Evolutionary conservation across 1,140 invertebrate genomes (phyloP).

Genomic region (Hylaeus anthracinus): DNA sequence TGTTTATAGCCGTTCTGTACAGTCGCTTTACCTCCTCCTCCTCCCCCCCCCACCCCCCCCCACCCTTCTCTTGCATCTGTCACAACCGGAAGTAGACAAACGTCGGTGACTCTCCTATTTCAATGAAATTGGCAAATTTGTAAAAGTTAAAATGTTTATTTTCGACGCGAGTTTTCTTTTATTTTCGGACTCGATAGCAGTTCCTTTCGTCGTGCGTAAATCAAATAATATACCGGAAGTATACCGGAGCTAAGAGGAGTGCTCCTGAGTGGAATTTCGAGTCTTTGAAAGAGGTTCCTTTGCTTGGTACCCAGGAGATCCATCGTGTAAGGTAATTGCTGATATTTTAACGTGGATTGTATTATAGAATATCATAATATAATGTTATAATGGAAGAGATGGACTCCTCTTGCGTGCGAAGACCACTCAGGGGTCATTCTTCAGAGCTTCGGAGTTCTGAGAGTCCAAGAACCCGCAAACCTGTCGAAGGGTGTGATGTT

Average conservation of each 20-base stretch:
- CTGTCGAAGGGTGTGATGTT: neutral
- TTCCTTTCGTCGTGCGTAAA: too few species aligned
- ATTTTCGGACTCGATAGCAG: neutral
- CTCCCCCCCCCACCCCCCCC: slow-evolving; percentile 6
- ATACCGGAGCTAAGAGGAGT: too few species aligned
- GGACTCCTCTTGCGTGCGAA: too few species aligned
- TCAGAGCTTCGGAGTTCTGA: neutral
- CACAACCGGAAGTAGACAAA: slow-evolving; percentile 5
- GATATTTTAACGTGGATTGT: too few species aligned
- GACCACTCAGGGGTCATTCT: neutral
- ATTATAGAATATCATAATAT: too few species aligned
- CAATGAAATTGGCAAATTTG: slow-evolving; percentile 18
- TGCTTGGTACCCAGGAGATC: too few species aligned
- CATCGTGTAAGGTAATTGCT: too few species aligned
- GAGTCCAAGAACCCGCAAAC: neutral
- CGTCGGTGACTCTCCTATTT: slow-evolving; percentile 47
- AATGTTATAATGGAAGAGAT: too few species aligned
- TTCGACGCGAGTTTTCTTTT: neutral
- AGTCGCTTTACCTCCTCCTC: slow-evolving; percentile 58
- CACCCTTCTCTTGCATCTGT: slow-evolving; percentile 55
- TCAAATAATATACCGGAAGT: neutral
- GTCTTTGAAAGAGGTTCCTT: too few species aligned
- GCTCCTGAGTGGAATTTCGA: too few species aligned
- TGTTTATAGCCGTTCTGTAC: slow-evolving; percentile 58
- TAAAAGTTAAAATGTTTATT: neutral